These are phyloP conservation scores for Callospermophilus lateralis DNA, from an alignment of 2,113 vertebrate species.

Conservation along the genomic window DNA sequence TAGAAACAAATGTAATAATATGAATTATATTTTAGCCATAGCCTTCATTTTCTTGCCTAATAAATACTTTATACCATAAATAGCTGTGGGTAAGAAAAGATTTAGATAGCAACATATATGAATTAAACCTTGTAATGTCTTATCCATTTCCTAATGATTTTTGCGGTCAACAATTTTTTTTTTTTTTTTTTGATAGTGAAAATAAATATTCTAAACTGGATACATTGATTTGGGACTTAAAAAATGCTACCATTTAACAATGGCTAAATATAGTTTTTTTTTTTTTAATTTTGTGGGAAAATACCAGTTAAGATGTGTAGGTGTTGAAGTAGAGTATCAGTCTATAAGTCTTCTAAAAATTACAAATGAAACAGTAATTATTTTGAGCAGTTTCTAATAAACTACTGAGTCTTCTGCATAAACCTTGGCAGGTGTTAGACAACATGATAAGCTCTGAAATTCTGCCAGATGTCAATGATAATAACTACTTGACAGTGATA, in stretches of 20 bases:
- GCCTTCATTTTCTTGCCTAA: not conserved
- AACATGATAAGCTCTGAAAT: slow-evolving; percentile 61
- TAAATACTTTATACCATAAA: not conserved
- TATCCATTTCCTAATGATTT: not conserved
- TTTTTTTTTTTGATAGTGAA: not conserved
- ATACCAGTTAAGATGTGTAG: not conserved
- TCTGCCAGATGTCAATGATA: slow-evolving; percentile 63
- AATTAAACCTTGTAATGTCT: not conserved
- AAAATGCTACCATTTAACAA: not conserved
- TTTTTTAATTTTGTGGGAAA: not conserved
- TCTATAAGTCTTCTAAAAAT: not conserved
- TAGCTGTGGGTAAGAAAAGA: not conserved
- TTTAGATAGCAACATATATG: not conserved
- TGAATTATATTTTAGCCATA: not conserved
- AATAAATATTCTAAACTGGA: not conserved
- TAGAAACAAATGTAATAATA: not conserved
- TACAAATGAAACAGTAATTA: slow-evolving; percentile 58
- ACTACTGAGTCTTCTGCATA: slow-evolving; percentile 49
- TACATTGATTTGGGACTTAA: not conserved
- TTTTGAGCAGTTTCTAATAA: slow-evolving; percentile 38
- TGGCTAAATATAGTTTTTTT: not conserved
- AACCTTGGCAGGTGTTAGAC: slow-evolving; percentile 62
- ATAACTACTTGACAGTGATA: slow-evolving; percentile 65
- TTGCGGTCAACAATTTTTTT: not conserved
- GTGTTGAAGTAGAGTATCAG: not conserved